Conservation (phyloP, 2,113 vertebrate genomes). For the Dromaius novaehollandiae region DNA sequence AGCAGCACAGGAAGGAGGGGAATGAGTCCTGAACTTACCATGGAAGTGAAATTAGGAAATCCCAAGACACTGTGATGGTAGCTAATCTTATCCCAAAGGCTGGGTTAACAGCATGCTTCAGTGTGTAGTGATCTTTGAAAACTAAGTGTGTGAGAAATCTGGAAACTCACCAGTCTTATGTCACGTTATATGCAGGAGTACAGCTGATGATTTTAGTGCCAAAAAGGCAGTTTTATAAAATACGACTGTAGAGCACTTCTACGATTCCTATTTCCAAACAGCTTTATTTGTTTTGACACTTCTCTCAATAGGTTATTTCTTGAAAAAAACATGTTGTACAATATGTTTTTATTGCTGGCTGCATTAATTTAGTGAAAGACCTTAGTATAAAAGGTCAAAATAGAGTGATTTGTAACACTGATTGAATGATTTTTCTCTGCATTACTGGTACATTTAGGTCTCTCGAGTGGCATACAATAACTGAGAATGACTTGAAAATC, state of each 20-base stretch:
- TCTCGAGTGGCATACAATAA: background rate
- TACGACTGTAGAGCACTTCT: background rate
- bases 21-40: accelerated
- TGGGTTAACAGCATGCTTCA: background rate
- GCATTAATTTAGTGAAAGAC: background rate
- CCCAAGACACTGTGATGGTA: background rate
- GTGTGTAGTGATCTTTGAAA: background rate
- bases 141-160: background rate
- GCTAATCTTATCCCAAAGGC: background rate
- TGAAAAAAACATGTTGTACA: background rate
- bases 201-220: background rate
- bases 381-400: background rate
- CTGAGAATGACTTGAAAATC: background rate
- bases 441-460: background rate
- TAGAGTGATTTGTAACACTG: background rate
- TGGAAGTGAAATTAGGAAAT: background rate
- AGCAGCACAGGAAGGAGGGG: background rate
- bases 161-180: accelerated
- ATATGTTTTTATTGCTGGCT: background rate
- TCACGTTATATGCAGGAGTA: background rate
- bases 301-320: background rate
- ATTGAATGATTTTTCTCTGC: background rate
- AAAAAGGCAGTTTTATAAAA: background rate
- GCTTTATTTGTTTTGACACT: background rate
- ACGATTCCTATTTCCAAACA: background rate